phyloP scores from a whole-genome alignment of 2,888 invertebrate species.

The Baronia brevicornis region DNA sequence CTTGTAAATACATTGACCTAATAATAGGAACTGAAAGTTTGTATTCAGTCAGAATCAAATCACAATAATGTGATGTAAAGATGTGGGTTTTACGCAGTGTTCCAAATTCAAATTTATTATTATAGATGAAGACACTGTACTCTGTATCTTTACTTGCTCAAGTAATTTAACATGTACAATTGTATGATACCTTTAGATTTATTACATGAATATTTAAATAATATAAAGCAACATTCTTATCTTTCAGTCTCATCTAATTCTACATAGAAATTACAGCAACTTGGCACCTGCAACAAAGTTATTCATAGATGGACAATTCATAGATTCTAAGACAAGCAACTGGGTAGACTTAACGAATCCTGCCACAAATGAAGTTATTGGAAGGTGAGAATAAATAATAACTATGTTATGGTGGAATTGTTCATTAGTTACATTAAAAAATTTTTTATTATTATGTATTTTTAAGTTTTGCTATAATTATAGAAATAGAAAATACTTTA shows the following conservation, averaged over 20 bases:
- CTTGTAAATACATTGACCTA: no score
- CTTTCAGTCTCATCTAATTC: constrained; percentile 43
- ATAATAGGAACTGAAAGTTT: no score
- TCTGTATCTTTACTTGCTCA: constrained; percentile 3
- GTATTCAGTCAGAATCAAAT: no score
- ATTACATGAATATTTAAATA: background rate
- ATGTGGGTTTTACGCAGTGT: no score
- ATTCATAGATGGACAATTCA: constrained; percentile 95
- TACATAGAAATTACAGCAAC: constrained; percentile 70
- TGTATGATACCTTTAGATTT: background rate
- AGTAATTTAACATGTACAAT: constrained; percentile 6
- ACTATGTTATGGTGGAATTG: background rate
- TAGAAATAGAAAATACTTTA: no score
- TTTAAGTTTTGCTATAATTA: no score
- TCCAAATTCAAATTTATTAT: no score
- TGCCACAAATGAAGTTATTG: constrained; percentile 89
- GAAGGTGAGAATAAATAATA: constrained; percentile 54
- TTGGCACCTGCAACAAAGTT: constrained; percentile 88
- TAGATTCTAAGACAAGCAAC: constrained; percentile 93
- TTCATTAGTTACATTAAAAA: no score
- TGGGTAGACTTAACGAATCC: constrained; percentile 98
- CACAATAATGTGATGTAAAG: no score
- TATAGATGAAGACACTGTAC: constrained; percentile 8
- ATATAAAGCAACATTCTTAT: constrained; percentile 1
- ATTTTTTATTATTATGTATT: constrained; percentile 1